Evolutionary conservation across 2,888 invertebrate species (phyloP), one percentile per base, ranked within the genome.

Genomic region (Urechis unicinctus): DNA sequence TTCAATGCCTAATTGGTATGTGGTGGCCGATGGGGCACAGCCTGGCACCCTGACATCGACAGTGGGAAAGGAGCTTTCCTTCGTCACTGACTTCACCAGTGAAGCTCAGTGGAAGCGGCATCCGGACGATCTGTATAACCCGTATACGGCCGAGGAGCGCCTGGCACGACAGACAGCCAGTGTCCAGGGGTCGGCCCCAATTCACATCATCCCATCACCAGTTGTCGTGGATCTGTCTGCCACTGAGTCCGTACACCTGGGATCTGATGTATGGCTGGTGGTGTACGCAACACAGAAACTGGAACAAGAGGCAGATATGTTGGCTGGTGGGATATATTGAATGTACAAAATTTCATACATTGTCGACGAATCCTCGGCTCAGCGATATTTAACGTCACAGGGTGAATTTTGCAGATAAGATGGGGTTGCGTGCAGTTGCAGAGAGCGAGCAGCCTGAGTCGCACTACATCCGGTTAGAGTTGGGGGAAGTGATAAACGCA

Each of bases 41-140:
- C 52, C 53, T n/a, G 26, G 47, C 5, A 42, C 53, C 2, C 50
- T 61, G 13, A 36, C 29, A 22, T 44, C 30, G 30, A 62, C 62
- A 9, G 52, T 50, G 17, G 54, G 59, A 17, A 57, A 62, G 46
- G 28, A 21, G 13, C 52, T 63, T n/a, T 56, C 49, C 42, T 62
- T 58, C 45, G 62, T 62, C 24, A 41, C 21, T 17, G 31, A 25
- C 36, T 68, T 69, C 36, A 54, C 43, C 21, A 51, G 50, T 0
- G 50, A 52, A 24, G 52, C 61, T 13, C 63, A 69, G 52, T 68
- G 62, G 59, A 68, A 67, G 45, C 31, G 66, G 17, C 44, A 24
- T 13, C 49, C 43, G n/a, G 22, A 13, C 21, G 62, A 62, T 44
- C 26, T 24, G 17, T 63, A 55, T 45, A 50, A 59, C 29, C 65